A percentile compares a stretch with the other conserved stretches of the same genome.
Evolutionary conservation across 2,888 invertebrate species (phyloP).

Genomic region (Chromoteleia sp.): DNA sequence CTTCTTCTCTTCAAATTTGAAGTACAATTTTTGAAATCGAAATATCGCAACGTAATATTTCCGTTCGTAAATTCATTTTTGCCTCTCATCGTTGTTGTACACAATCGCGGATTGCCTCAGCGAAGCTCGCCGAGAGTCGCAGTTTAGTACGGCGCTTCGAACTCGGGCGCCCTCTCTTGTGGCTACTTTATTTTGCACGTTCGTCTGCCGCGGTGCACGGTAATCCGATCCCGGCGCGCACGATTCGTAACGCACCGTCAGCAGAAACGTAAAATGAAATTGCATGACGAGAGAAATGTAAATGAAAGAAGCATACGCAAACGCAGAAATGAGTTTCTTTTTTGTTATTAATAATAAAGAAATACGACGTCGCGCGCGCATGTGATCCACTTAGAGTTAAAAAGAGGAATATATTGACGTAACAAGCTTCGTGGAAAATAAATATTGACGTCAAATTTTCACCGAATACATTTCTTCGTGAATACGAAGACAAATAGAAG

Average conservation of each 20-base stretch:
- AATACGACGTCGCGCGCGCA: slow-evolving; percentile 1
- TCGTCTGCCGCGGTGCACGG: slow-evolving; percentile 25
- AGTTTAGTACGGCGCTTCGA: background rate
- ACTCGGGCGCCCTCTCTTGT: slow-evolving; percentile 29
- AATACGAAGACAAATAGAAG: too few relatives aligned
- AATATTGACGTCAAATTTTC: too few relatives aligned
- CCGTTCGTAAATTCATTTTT: too few relatives aligned
- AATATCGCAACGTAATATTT: too few relatives aligned
- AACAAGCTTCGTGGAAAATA: too few relatives aligned
- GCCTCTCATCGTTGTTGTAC: too few relatives aligned
- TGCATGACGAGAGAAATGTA: slow-evolving; percentile 30
- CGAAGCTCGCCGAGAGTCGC: background rate
- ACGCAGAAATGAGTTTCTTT: background rate
- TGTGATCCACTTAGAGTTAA: too few relatives aligned
- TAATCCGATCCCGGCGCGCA: slow-evolving; percentile 51
- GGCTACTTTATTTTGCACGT: slow-evolving; percentile 47
- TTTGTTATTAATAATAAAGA: slow-evolving; percentile 13
- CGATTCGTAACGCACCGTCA: slow-evolving; percentile 48
- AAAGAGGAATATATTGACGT: too few relatives aligned
- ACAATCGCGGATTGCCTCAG: too few relatives aligned
- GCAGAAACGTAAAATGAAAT: slow-evolving; percentile 37
- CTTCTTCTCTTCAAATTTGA: too few relatives aligned
- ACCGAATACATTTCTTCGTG: too few relatives aligned
- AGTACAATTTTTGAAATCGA: too few relatives aligned
- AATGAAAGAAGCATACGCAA: slow-evolving; percentile 5